These are phyloP conservation scores for Forbesichthys papilliferus DNA, from an alignment of 2,113 vertebrate genomes.

Conservation along the genomic window DNA sequence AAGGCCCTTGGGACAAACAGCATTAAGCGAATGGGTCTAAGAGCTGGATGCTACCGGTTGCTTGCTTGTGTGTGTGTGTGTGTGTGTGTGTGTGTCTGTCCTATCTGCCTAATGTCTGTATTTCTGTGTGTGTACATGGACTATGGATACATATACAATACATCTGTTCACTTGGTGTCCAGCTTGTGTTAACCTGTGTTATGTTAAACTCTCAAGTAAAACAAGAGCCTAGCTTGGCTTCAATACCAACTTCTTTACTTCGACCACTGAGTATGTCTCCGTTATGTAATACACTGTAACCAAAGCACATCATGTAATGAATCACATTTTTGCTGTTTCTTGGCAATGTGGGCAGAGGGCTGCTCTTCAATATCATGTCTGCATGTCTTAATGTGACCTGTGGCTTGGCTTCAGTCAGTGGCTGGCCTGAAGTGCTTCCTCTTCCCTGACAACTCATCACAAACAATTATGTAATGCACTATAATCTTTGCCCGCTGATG, in stretches of 20 bases:
- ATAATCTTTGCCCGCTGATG: slow-evolving; percentile 25
- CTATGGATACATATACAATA: no score
- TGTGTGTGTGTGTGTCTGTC: not conserved
- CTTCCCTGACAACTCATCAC: slow-evolving; percentile 61
- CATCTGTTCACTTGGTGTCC: no score
- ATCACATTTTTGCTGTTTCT: slow-evolving; percentile 4
- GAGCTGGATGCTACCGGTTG: slow-evolving; percentile 54
- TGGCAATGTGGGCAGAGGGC: not conserved
- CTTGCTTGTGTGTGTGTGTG: slow-evolving; percentile 2
- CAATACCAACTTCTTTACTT: slow-evolving; percentile 14
- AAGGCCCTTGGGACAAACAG: slow-evolving; percentile 76
- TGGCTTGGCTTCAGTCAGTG: slow-evolving; percentile 55
- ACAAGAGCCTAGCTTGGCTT: slow-evolving; percentile 9
- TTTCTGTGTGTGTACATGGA: slow-evolving; percentile 3
- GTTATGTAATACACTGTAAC: slow-evolving; percentile 41
- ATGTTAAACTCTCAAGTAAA: not conserved
- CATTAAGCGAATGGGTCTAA: slow-evolving; percentile 64
- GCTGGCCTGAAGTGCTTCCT: slow-evolving; percentile 56
- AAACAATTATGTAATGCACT: slow-evolving; percentile 58
- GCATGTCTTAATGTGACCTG: slow-evolving; percentile 36
- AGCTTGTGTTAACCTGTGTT: no score
- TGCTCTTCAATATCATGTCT: slow-evolving; percentile 22
- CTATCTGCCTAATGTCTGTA: not conserved
- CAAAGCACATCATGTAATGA: slow-evolving; percentile 18
- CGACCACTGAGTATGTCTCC: slow-evolving; percentile 1